Evolutionary conservation across 2,113 vertebrate species (phyloP).

Genomic region (Tyrannus savana): DNA sequence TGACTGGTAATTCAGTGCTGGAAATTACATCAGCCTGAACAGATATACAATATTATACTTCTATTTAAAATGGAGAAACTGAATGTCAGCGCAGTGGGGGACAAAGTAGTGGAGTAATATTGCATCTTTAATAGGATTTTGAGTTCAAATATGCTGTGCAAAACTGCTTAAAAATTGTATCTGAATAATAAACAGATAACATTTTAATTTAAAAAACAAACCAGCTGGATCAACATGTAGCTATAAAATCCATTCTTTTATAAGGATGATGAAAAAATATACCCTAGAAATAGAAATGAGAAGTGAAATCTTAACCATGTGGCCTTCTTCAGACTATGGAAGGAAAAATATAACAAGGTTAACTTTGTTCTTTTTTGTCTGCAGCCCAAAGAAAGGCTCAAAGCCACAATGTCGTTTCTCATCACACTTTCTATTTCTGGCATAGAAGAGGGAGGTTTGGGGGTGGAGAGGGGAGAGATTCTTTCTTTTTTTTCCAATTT

Average conservation of each 20-base stretch:
- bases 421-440: constrained; percentile 36
- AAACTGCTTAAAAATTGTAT: constrained; percentile 75
- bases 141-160: constrained; percentile 76
- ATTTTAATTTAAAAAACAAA: constrained; percentile 67
- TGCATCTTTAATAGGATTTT: constrained; percentile 79
- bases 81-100: constrained; percentile 30
- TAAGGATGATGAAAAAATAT: constrained; percentile 41
- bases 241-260: constrained; percentile 50
- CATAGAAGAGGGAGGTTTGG: background rate
- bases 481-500: background rate
- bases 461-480: background rate
- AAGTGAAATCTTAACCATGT: constrained; percentile 45
- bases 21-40: constrained; percentile 71
- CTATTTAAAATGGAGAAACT: constrained; percentile 61
- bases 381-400: constrained; percentile 8
- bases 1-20: constrained; percentile 64
- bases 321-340: constrained; percentile 56
- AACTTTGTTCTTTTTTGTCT: constrained; percentile 45
- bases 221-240: constrained; percentile 56
- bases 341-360: constrained; percentile 58
- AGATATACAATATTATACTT: constrained; percentile 73
- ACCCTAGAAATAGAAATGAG: constrained; percentile 64
- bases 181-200: constrained; percentile 79
- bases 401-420: background rate
- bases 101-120: constrained; percentile 70